Conservation (phyloP, 2,113 vertebrate genomes). For the Microtus ochrogaster region DNA sequence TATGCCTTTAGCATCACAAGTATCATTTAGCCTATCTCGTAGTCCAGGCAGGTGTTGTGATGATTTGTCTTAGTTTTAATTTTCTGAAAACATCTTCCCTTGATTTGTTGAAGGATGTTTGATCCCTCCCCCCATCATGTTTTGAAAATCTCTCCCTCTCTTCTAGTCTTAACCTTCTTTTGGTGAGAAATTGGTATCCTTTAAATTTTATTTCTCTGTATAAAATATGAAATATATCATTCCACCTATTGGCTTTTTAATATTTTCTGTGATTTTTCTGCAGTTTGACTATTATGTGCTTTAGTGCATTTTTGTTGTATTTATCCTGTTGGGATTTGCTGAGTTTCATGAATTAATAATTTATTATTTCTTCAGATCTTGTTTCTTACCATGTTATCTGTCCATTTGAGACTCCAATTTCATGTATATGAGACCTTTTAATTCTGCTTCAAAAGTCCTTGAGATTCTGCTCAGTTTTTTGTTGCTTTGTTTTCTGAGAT, state of each 20-base stretch:
- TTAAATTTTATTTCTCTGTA: constrained; percentile 31
- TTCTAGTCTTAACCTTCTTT: not conserved
- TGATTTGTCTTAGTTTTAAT: constrained; percentile 10
- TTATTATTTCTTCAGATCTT: constrained; percentile 37
- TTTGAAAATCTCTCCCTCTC: not conserved
- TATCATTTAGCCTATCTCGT: not conserved
- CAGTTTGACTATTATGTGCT: not conserved
- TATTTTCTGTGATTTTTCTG: constrained; percentile 13
- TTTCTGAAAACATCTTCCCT: constrained; percentile 38
- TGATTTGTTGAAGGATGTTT: not conserved
- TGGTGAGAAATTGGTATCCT: constrained; percentile 31
- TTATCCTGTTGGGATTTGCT: not conserved
- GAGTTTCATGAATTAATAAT: constrained; percentile 21
- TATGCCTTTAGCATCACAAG: not conserved
- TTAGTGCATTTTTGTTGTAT: constrained; percentile 11
- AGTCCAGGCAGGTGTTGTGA: not conserved
- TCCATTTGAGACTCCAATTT: not conserved
- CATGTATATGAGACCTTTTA: constrained; percentile 24
- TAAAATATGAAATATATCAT: not conserved
- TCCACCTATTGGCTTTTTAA: not conserved
- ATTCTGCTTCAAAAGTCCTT: not conserved
- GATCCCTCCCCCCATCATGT: not conserved
- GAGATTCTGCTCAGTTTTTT: not conserved
- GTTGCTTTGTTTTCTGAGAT: not conserved
- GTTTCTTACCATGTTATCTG: constrained; percentile 16